phyloP scores from a whole-genome alignment of 2,113 vertebrate genomes.

The Seriola aureovittata region DNA sequence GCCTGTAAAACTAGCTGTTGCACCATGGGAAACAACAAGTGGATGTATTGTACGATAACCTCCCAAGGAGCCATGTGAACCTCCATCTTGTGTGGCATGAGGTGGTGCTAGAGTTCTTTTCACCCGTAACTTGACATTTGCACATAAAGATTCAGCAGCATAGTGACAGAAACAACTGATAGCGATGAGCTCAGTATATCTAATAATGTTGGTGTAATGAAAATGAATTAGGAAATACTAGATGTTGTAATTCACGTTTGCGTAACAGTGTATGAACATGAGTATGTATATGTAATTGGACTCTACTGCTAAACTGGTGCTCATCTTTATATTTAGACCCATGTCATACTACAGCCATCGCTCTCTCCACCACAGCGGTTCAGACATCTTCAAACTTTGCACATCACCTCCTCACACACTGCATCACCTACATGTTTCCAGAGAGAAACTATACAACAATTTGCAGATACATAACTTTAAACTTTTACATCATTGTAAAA shows the following conservation, averaged over 20 bases:
- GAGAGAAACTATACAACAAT: not conserved
- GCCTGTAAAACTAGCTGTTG: slow-evolving; percentile 65
- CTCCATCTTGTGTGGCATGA: not conserved
- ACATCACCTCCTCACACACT: slow-evolving; percentile 12
- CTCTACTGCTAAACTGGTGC: slow-evolving; percentile 34
- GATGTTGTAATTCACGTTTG: slow-evolving; percentile 10
- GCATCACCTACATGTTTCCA: not conserved
- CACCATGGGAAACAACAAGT: slow-evolving; percentile 30
- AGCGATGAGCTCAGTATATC: not conserved
- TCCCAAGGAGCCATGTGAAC: not conserved
- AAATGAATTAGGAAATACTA: slow-evolving; percentile 13
- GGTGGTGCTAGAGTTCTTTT: not conserved
- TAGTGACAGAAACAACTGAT: not conserved
- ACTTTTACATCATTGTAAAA: not conserved
- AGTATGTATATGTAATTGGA: slow-evolving; percentile 54
- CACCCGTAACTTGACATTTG: not conserved
- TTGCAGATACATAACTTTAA: not conserved
- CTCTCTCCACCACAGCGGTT: slow-evolving; percentile 5
- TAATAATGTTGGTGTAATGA: not conserved
- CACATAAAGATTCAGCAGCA: not conserved
- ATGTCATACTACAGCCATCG: slow-evolving; percentile 29
- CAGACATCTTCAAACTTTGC: slow-evolving; percentile 2
- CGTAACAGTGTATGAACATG: slow-evolving; percentile 2
- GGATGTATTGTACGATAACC: not conserved
- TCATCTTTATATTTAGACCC: slow-evolving; percentile 73